Conservation (phyloP, 2,888 invertebrate genomes). For the Sturmia bella region DNA sequence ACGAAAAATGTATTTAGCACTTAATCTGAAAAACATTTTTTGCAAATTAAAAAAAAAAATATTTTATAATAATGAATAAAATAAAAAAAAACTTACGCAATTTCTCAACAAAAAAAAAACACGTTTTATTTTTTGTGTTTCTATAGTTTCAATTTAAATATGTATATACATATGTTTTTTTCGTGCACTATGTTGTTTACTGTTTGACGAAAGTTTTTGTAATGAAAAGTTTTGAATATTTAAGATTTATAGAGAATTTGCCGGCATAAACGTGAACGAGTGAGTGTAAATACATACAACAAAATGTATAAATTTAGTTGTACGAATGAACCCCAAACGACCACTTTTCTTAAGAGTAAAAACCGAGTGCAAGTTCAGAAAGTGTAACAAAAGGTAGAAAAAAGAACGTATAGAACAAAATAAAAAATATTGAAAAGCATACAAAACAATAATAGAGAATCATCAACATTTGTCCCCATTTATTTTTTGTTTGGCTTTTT, state of each 20-base stretch:
- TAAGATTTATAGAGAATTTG: constrained; percentile 45
- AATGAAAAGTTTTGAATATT: constrained; percentile 51
- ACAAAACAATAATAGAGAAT: constrained; percentile 53
- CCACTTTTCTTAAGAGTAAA: constrained; percentile 13
- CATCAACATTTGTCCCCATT: constrained; percentile 61
- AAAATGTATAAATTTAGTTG: constrained; percentile 1
- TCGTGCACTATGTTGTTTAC: constrained; percentile 35
- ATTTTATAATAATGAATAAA: too few relatives aligned
- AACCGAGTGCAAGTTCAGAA: constrained; percentile 43
- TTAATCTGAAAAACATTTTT: too few relatives aligned
- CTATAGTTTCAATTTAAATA: background rate
- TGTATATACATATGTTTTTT: background rate
- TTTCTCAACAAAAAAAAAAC: constrained; percentile 48
- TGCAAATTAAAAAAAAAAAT: too few relatives aligned
- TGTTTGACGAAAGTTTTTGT: constrained; percentile 34
- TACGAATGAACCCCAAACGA: constrained; percentile 37
- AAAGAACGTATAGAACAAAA: constrained; percentile 25
- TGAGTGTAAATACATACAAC: background rate
- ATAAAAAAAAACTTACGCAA: constrained; percentile 60
- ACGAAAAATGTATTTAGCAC: too few relatives aligned
- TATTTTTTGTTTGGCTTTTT: constrained; percentile 39
- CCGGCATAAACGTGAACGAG: constrained; percentile 41
- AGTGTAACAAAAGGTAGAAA: background rate
- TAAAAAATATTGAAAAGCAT: constrained; percentile 48
- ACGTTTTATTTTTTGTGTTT: constrained; percentile 31